A percentile compares a stretch with the other conserved stretches of the same genome.
phyloP scores from a whole-genome alignment of 2,797 vertebrate genomes.

The Notamacropus eugenii region DNA sequence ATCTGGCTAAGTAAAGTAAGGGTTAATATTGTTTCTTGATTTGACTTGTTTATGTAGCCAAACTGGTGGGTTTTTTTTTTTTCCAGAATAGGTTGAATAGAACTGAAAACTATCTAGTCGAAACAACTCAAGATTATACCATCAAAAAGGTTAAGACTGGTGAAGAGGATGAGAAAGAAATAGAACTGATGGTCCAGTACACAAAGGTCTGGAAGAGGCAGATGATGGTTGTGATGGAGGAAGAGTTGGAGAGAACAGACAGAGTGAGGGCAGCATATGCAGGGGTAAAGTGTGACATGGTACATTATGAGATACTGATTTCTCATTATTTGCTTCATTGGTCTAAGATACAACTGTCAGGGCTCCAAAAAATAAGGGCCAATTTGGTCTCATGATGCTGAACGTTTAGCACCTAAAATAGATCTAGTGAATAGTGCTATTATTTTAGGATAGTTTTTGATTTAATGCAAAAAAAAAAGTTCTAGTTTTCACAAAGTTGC shows the following conservation, averaged over 20 bases:
- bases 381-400: background rate
- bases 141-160: background rate
- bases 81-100: background rate
- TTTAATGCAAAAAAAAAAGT: background rate
- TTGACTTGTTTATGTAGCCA: background rate
- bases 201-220: background rate
- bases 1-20: background rate
- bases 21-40: background rate
- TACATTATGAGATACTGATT: background rate
- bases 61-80: background rate
- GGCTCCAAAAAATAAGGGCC: background rate
- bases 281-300: background rate
- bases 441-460: background rate
- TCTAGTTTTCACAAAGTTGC: background rate
- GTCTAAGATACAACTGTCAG: background rate
- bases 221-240: background rate
- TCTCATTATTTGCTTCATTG: background rate
- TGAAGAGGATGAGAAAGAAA: background rate
- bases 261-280: too few species aligned
- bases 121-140: background rate
- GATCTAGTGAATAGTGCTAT: background rate
- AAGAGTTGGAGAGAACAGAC: background rate
- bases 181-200: background rate
- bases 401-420: background rate
- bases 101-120: background rate